Percentiles rank a stretch among this genome's conserved stretches.
phyloP scores from a whole-genome alignment of 2,113 vertebrate species.

The Leucoraja erinaceus region DNA sequence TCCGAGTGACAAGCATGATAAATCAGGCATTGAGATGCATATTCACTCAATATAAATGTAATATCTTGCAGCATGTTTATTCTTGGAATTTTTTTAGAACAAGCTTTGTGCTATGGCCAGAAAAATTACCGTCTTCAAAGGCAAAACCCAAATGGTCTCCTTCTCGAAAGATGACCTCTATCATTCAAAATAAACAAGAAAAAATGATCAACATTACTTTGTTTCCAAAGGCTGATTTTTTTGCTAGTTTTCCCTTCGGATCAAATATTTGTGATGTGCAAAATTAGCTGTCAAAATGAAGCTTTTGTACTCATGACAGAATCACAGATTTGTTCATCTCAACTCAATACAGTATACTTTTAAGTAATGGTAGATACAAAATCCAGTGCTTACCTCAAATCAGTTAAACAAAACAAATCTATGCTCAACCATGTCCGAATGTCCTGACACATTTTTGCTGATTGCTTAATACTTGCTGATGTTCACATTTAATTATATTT shows the following conservation, averaged over 20 bases:
- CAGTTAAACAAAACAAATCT: neutral
- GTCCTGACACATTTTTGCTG: neutral
- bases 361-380: neutral
- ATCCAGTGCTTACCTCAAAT: neutral
- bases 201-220: neutral
- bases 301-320: neutral
- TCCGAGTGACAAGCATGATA: neutral
- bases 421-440: too few relatives aligned
- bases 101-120: too few relatives aligned
- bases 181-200: neutral
- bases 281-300: neutral
- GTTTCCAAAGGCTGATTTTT: neutral
- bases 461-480: neutral
- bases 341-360: neutral
- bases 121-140: neutral
- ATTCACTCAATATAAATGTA: too few relatives aligned
- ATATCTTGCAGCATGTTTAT: too few relatives aligned
- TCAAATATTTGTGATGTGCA: neutral
- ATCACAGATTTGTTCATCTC: neutral
- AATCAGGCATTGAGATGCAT: too few relatives aligned
- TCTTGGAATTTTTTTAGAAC: neutral
- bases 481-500: neutral
- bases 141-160: neutral
- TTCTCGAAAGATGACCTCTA: neutral
- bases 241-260: neutral